Evolutionary conservation across 2,888 invertebrate species (phyloP).

Genomic region (Eupithecia exiguata): DNA sequence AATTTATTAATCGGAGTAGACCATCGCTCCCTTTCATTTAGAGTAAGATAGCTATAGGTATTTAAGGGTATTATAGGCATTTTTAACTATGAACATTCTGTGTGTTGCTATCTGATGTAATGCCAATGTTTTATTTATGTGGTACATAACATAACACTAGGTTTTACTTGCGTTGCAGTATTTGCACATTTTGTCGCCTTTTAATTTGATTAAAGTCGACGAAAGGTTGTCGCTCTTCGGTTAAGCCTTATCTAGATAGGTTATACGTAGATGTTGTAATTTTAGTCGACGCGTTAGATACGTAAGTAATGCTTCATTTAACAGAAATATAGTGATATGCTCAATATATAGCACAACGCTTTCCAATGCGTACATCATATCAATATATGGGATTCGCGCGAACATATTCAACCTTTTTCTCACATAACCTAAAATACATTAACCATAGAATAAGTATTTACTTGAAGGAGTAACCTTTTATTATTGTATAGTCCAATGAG

Average conservation of each 20-base stretch:
- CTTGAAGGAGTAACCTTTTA: background rate
- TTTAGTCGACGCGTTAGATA: constrained; percentile 62
- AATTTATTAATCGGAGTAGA: constrained; percentile 38
- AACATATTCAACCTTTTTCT: constrained; percentile 4
- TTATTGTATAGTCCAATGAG: constrained; percentile 14
- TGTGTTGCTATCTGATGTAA: constrained; percentile 69
- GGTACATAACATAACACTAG: constrained; percentile 53
- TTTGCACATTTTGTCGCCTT: constrained; percentile 66
- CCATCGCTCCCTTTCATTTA: constrained; percentile 63
- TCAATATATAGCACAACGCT: constrained; percentile 39
- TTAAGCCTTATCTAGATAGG: constrained; percentile 79
- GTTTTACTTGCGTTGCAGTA: constrained; percentile 69
- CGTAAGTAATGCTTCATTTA: constrained; percentile 47
- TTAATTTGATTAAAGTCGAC: constrained; percentile 61
- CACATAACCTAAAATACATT: constrained; percentile 6
- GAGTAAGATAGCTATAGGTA: constrained; percentile 74
- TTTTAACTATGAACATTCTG: constrained; percentile 68
- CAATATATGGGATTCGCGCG: constrained; percentile 37
- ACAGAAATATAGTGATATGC: constrained; percentile 37
- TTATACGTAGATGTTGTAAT: constrained; percentile 72
- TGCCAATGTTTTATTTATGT: constrained; percentile 48
- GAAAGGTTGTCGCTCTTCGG: constrained; percentile 61
- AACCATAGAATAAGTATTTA: constrained; percentile 12
- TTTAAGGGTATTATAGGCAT: constrained; percentile 74
- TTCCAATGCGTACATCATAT: constrained; percentile 49